Percentiles rank a stretch among this genome's conserved stretches.
phyloP scores from a whole-genome alignment of 2,888 invertebrate species.

The Phaonia tiefii region DNA sequence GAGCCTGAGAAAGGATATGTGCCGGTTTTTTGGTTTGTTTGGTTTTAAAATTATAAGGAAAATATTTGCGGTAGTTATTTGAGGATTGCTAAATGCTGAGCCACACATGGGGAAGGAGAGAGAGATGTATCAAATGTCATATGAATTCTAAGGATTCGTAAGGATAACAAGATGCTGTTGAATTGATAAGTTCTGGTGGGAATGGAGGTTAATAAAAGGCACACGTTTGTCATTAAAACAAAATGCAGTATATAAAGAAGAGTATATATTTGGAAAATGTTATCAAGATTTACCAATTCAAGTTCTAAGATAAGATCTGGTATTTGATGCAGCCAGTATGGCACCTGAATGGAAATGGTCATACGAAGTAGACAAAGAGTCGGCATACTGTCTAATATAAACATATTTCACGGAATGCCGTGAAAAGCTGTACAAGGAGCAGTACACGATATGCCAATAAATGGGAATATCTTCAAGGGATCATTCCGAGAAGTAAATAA shows the following conservation, averaged over 20 bases:
- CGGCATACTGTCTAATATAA: too few relatives aligned
- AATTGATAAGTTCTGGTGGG: slow-evolving; percentile 23
- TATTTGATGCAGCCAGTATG: background rate
- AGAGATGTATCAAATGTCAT: slow-evolving; percentile 57
- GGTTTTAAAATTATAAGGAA: slow-evolving; percentile 55
- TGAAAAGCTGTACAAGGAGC: too few relatives aligned
- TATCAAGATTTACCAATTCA: background rate
- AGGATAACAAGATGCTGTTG: background rate
- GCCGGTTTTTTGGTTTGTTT: background rate
- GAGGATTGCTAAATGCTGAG: background rate
- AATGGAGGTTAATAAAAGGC: slow-evolving; percentile 49
- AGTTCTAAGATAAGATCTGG: background rate
- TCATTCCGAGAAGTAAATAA: too few relatives aligned
- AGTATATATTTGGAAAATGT: slow-evolving; percentile 38
- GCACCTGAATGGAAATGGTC: background rate
- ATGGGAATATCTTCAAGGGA: too few relatives aligned
- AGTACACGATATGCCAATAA: too few relatives aligned
- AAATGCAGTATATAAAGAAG: background rate
- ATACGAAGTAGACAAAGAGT: background rate
- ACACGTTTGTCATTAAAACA: slow-evolving; percentile 42
- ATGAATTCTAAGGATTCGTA: slow-evolving; percentile 23
- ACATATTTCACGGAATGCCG: too few relatives aligned
- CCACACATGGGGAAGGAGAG: slow-evolving; percentile 11
- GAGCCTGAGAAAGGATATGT: slow-evolving; percentile 35
- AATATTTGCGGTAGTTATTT: slow-evolving; percentile 45